Conservation (phyloP, 2,113 vertebrate genomes). For the Crotalus horridus region DNA sequence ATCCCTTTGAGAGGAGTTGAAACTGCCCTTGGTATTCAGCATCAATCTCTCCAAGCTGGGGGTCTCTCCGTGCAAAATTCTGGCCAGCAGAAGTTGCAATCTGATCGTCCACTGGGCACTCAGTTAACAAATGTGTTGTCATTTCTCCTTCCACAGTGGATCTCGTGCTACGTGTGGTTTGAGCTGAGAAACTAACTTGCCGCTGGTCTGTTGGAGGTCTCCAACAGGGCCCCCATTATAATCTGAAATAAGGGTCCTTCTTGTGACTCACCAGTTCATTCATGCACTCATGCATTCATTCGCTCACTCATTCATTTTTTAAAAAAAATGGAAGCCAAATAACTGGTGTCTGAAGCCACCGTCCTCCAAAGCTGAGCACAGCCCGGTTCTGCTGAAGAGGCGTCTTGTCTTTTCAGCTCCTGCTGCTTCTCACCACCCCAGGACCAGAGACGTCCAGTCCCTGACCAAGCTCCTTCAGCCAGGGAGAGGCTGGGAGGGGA, state of each 20-base stretch:
- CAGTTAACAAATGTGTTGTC: not conserved
- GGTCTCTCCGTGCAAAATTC: not conserved
- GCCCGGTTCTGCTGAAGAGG: not conserved
- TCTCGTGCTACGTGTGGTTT: not conserved
- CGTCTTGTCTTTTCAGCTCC: accelerated
- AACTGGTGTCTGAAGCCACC: not conserved
- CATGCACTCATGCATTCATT: not conserved
- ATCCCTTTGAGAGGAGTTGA: not conserved
- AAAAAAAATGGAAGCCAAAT: not conserved
- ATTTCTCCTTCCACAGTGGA: not conserved
- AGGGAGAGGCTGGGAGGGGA: not conserved
- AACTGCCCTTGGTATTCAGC: not conserved
- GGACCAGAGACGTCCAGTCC: not conserved
- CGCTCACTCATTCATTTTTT: not conserved
- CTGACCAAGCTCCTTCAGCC: not conserved
- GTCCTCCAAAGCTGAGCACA: not conserved
- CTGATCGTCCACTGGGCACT: not conserved
- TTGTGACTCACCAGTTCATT: not conserved
- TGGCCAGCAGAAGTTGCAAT: not conserved
- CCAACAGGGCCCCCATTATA: not conserved
- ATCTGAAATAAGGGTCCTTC: not conserved
- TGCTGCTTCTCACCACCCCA: accelerated
- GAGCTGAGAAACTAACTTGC: not conserved
- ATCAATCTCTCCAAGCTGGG: not conserved
- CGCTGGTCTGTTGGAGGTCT: not conserved